Evolutionary conservation across 1,140 invertebrate genomes (phyloP), one percentile per base, ranked within the genome.

Genomic region (Oreohelix idahoensis): DNA sequence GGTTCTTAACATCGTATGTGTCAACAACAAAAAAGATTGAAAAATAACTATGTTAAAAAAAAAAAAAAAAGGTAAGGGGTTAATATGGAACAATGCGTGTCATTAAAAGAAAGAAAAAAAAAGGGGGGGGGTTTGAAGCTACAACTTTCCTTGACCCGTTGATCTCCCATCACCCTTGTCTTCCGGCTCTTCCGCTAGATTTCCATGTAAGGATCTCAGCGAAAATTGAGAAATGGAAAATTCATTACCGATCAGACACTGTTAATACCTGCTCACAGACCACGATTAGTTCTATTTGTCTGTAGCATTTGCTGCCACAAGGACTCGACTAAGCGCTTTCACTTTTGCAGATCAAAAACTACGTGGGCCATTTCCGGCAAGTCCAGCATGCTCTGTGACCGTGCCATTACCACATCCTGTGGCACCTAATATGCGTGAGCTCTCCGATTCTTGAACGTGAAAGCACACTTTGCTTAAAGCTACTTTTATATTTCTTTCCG

Each of bases 141-240:
- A 49, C 63, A 35, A n/a, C 11, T 13, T 35, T 69, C 71, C 23
- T 8, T 36, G 23, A 42, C 71, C 71, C 5, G 35, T 10, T 74
- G 10, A 4, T 36, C 4, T 32, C 11, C 39, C 71, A 35, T 39
- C 71, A 74, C 39, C 15, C n/a, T 26, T 26, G 26, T 39, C 39
- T 39, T 36, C 15, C 71, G 32, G 11, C 35, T 11, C 71, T 36
- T 39, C 71, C 71, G 32, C 63, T 8, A 42, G 10, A 8, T 39
- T 38, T 51, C 74, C 36, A 49, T 8, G 17, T 49, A 17, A 49
- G 45, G 45, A 17, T 11, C 45, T 49, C 45, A 49, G 45, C 4
- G 74, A 29, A 78, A 78, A 78, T 58, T 78, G 76, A 58, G 45
- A 78, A 78, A 78, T 78, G 76, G 76, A 78, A 78, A 78, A 78